Conservation (phyloP, 2,888 invertebrate genomes). For the Cryptus armator region DNA sequence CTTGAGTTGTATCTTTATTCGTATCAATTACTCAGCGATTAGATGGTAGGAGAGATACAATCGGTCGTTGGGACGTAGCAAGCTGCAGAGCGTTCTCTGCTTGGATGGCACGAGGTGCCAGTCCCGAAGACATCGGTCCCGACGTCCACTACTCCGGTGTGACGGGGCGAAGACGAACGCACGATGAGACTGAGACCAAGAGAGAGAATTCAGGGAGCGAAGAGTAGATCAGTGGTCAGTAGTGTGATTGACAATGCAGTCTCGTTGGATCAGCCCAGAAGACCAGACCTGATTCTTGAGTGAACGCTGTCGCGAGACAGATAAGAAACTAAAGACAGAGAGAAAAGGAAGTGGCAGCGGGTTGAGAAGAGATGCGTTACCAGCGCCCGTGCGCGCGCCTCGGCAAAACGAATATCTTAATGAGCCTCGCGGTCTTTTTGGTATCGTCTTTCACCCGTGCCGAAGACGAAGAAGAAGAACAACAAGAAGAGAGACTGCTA, state of each 20-base stretch:
- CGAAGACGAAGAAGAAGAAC: neutral
- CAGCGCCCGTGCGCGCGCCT: constrained; percentile 39
- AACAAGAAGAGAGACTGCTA: neutral
- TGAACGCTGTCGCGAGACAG: constrained; percentile 84
- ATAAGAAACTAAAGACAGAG: constrained; percentile 78
- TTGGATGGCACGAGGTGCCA: constrained; percentile 45
- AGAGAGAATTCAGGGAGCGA: constrained; percentile 4
- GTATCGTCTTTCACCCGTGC: constrained; percentile 34
- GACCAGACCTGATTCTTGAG: constrained; percentile 82
- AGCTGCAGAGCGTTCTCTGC: constrained; percentile 20
- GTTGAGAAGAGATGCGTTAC: constrained; percentile 44
- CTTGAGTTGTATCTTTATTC: constrained; percentile 81
- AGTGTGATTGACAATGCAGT: constrained; percentile 84
- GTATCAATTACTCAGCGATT: constrained; percentile 85
- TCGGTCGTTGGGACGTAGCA: constrained; percentile 52
- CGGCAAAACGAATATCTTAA: constrained; percentile 83
- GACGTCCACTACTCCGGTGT: constrained; percentile 61
- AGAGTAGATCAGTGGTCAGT: constrained; percentile 45
- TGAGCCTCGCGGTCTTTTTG: constrained; percentile 75
- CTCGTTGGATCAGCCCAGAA: constrained; percentile 71
- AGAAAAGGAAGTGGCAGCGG: constrained; percentile 29
- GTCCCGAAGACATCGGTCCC: constrained; percentile 31
- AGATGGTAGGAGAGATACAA: constrained; percentile 80
- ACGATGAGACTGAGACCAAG: constrained; percentile 46
- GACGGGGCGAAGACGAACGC: constrained; percentile 65